Percentiles rank a stretch among this genome's conserved stretches.
phyloP scores from a whole-genome alignment of 2,888 invertebrate species.

The Eumerus sabulonum region DNA sequence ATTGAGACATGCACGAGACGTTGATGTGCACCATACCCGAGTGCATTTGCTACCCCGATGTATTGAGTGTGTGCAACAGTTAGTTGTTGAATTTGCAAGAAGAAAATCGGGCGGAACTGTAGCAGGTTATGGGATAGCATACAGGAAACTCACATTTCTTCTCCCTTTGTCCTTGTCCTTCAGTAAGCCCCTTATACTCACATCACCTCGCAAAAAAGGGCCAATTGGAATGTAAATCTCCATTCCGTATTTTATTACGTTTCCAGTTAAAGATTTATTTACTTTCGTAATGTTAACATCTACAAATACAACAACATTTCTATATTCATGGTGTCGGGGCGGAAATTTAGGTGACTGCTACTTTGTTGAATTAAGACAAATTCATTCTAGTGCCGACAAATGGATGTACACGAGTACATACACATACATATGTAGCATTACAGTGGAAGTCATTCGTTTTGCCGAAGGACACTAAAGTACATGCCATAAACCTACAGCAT shows the following conservation, averaged over 20 bases:
- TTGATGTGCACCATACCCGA: slow-evolving; percentile 23
- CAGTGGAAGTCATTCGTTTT: background rate
- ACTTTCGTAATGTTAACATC: slow-evolving; percentile 3
- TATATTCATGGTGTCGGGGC: background rate
- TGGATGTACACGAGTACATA: too few relatives aligned
- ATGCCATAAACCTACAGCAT: too few relatives aligned
- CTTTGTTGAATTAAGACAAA: too few relatives aligned
- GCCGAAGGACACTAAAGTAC: background rate
- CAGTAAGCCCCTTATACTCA: too few relatives aligned
- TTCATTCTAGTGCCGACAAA: too few relatives aligned
- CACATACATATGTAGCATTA: background rate
- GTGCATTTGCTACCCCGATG: slow-evolving; percentile 27
- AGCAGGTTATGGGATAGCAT: too few relatives aligned
- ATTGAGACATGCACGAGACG: slow-evolving; percentile 23
- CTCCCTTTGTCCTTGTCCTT: too few relatives aligned
- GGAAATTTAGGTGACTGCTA: background rate
- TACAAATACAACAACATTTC: background rate
- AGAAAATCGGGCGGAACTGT: too few relatives aligned
- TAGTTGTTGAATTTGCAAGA: background rate
- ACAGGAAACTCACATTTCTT: too few relatives aligned
- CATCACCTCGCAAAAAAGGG: too few relatives aligned
- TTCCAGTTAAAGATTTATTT: slow-evolving; percentile 36
- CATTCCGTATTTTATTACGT: slow-evolving; percentile 24
- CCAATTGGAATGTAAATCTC: too few relatives aligned
- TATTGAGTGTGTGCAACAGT: slow-evolving; percentile 40